phyloP scores from a whole-genome alignment of 37 sponge, comb jelly and placozoan genomes.

The Beroe forskalii region DNA sequence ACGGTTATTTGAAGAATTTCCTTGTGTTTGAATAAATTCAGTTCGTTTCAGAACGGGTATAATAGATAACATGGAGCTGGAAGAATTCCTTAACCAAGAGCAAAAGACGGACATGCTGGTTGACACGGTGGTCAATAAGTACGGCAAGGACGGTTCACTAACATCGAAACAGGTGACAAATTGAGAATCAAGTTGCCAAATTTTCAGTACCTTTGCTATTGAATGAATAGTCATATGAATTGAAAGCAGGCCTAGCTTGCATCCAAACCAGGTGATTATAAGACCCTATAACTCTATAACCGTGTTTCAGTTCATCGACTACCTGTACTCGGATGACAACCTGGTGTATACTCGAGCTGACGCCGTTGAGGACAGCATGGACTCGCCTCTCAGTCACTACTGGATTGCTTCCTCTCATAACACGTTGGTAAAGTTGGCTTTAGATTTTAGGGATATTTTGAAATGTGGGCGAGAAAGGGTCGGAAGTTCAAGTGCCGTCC shows the following conservation, averaged over 20 bases:
- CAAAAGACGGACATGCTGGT: background rate
- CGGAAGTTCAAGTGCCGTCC: too few species aligned
- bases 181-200: too few species aligned
- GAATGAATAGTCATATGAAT: too few species aligned
- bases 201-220: too few species aligned
- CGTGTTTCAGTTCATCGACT: slow-evolving; percentile 81
- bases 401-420: slow-evolving; percentile 99
- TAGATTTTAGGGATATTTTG: too few species aligned
- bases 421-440: too few species aligned
- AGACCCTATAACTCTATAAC: too few species aligned
- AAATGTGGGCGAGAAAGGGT: too few species aligned
- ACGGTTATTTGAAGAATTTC: too few species aligned
- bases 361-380: slow-evolving; percentile 83
- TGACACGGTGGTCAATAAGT: background rate
- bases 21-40: too few species aligned
- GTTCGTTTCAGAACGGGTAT: background rate
- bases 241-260: too few species aligned
- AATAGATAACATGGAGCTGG: background rate
- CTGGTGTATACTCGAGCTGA: slow-evolving; percentile 72
- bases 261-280: too few species aligned
- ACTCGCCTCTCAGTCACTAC: slow-evolving; percentile 88
- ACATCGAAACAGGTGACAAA: background rate
- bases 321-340: slow-evolving; percentile 89
- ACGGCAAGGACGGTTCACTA: background rate
- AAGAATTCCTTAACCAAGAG: background rate